phyloP scores from a whole-genome alignment of 1,140 invertebrate genomes.

The Trichomalopsis sarcophagae region DNA sequence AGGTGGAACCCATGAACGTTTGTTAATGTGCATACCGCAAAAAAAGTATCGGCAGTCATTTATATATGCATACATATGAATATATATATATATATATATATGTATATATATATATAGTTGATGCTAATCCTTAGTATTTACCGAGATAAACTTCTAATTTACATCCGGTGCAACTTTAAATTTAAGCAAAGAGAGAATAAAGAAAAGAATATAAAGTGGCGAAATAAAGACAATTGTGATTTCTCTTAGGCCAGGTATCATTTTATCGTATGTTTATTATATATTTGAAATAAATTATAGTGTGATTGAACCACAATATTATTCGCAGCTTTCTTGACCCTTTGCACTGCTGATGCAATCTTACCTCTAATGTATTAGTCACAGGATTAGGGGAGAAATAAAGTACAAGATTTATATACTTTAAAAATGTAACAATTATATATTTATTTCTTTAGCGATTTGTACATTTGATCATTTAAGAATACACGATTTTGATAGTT shows the following conservation, averaged over 20 bases:
- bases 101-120: constrained; percentile 66
- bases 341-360: neutral
- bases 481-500: constrained; percentile 51
- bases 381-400: constrained; percentile 25
- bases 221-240: constrained; percentile 66
- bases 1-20: constrained; percentile 67
- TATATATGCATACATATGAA: constrained; percentile 59
- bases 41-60: constrained; percentile 65
- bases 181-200: constrained; percentile 58
- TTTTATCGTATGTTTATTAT: constrained; percentile 72
- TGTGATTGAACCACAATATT: constrained; percentile 56
- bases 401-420: constrained; percentile 51
- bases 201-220: constrained; percentile 51
- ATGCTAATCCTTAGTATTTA: constrained; percentile 67
- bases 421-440: constrained; percentile 68
- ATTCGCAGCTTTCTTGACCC: constrained; percentile 34
- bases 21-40: constrained; percentile 70
- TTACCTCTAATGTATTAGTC: neutral
- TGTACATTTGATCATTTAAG: constrained; percentile 54
- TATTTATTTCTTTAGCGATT: constrained; percentile 64
- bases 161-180: constrained; percentile 69
- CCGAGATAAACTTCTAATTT: constrained; percentile 66
- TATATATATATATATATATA: constrained; percentile 65
- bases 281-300: constrained; percentile 73
- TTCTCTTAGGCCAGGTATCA: constrained; percentile 71